Base-by-base conservation (phyloP, 2,113 vertebrate genomes). In the Colinus virginianus region DNA sequence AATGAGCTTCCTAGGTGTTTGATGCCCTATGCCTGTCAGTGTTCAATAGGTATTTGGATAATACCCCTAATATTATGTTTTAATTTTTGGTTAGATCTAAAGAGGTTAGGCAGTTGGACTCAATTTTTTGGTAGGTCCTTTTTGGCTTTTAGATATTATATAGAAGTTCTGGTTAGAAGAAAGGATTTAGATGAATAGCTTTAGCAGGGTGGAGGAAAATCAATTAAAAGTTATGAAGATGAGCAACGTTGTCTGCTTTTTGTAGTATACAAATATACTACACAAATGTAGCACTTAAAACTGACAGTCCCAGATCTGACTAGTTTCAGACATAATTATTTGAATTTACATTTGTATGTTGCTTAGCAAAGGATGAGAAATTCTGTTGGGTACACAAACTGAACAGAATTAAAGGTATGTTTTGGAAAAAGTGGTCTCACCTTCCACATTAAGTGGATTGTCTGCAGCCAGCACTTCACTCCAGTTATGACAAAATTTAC, bases 161-260 rank as follows among this genome's bases (percentile, higher is more conserved):
- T 3, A 23, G 61, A 84, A 84, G 42, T 34, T 12, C 7, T 76
- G 7, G 46, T 42, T 26, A 51, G 79, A 13, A 59, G 21, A 32
- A 82, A 48, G 48, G 75, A n/a, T 23, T 5, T 17, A 26, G 76
- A 83, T 69, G 20, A 64, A 59, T 15, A 56, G 34, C 34, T 91
- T 94, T 67, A 81, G 81, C 91, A 90, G 42, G 70, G 34, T 25
- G 59, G 56, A 30, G 83, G 85, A 25, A 63, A 86, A 80, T 72
- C 61, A 85, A 81, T 90, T 84, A 90, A 72, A 95, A 38, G n/a
- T 74, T 80, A 25, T 30, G 38, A 83, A 85, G 32, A 70, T 55
- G 13, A 70, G 46, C 19, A 14, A 4, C 32, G 48, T 58, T 94
- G 32, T 40, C 28, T 89, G 56, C 34, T 43, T 78, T 93, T 89